These are phyloP conservation scores for Spea multiplicata DNA, from an alignment of 2,113 vertebrate species.

Conservation along the genomic window DNA sequence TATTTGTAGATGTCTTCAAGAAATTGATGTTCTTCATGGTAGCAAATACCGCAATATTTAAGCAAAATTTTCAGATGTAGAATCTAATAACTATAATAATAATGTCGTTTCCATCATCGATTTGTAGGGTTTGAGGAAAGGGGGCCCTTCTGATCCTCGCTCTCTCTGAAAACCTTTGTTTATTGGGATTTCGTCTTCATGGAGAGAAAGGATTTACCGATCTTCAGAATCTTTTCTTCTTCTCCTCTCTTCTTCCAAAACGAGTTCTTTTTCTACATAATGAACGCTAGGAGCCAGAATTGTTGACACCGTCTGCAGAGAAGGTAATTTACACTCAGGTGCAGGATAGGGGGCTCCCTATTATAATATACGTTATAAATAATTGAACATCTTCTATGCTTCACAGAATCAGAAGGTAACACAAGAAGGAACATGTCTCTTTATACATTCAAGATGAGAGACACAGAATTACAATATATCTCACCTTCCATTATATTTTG, in stretches of 20 bases:
- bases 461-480: not conserved
- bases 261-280: not conserved
- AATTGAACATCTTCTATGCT: not conserved
- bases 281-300: not conserved
- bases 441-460: not conserved
- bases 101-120: too few relatives aligned
- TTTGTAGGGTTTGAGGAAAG: too few relatives aligned
- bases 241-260: not conserved
- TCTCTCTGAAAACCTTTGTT: not conserved
- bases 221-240: not conserved
- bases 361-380: not conserved
- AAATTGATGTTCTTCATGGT: too few relatives aligned
- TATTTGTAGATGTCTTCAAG: too few relatives aligned
- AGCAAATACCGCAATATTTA: too few relatives aligned
- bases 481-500: not conserved
- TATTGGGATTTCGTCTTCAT: not conserved
- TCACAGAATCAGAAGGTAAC: not conserved
- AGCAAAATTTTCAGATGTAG: too few relatives aligned
- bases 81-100: too few relatives aligned
- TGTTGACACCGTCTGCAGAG: not conserved
- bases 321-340: not conserved
- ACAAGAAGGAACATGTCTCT: not conserved
- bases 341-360: not conserved
- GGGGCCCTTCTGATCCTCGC: not conserved
- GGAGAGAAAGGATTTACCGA: not conserved